phyloP scores from a whole-genome alignment of 2,113 vertebrate genomes.

The Eretmochelys imbricata region DNA sequence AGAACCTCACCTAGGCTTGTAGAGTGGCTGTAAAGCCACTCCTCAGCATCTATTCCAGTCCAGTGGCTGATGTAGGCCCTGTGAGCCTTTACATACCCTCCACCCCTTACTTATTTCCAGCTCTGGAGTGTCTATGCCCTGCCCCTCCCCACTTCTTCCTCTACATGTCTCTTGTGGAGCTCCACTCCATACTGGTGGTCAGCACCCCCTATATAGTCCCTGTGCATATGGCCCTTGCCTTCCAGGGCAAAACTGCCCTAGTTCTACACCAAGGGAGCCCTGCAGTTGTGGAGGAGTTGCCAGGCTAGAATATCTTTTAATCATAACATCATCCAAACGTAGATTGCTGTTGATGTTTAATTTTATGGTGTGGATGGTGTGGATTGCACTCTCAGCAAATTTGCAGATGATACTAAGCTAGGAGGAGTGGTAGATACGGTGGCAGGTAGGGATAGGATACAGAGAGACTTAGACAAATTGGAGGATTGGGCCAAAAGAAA shows the following conservation, averaged over 20 bases:
- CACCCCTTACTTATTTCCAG: background rate
- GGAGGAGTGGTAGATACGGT: no score
- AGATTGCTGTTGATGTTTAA: background rate
- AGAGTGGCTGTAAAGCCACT: background rate
- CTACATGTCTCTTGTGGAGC: background rate
- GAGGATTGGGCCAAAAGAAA: no score
- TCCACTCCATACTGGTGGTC: background rate
- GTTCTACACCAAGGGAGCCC: background rate
- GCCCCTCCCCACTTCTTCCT: background rate
- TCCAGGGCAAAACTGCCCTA: background rate
- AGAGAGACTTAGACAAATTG: no score
- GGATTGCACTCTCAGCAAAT: no score
- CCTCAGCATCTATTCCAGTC: background rate
- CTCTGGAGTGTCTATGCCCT: background rate
- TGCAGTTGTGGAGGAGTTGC: background rate
- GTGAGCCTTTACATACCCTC: background rate
- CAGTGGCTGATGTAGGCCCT: background rate
- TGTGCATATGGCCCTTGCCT: background rate
- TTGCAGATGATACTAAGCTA: no score
- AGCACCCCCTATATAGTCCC: no score
- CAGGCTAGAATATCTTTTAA: background rate
- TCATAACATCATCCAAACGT: background rate
- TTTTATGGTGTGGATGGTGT: background rate
- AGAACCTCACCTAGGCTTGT: background rate
- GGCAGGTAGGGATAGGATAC: no score